Percentiles rank a stretch among this genome's conserved stretches.
phyloP scores from a whole-genome alignment of 2,888 invertebrate species.

The Gymnosoma rotundatum region DNA sequence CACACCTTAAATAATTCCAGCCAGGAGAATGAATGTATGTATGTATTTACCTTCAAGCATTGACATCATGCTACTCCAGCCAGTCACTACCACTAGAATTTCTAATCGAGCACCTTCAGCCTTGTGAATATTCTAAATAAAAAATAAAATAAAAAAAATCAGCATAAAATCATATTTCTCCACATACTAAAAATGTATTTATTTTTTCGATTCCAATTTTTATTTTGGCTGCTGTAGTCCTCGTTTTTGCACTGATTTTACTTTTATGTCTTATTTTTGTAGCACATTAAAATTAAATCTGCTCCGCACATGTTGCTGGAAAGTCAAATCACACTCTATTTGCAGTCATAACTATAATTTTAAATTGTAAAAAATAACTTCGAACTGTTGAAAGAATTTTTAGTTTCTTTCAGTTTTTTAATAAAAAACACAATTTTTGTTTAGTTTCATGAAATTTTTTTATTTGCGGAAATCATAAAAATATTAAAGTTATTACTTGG shows the following conservation, averaged over 20 bases:
- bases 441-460: too few relatives aligned
- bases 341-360: slow-evolving; percentile 38
- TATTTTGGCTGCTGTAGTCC: slow-evolving; percentile 25
- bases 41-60: slow-evolving; percentile 13
- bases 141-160: slow-evolving; percentile 37
- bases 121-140: slow-evolving; percentile 15
- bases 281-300: slow-evolving; percentile 26
- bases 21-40: background rate
- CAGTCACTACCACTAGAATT: background rate
- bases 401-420: background rate
- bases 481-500: too few relatives aligned
- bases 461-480: too few relatives aligned
- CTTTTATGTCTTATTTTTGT: background rate
- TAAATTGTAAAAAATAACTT: slow-evolving; percentile 10
- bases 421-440: too few relatives aligned
- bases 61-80: background rate
- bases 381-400: slow-evolving; percentile 20
- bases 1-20: slow-evolving; percentile 2
- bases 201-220: background rate
- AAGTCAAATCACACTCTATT: slow-evolving; percentile 31
- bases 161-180: slow-evolving; percentile 12
- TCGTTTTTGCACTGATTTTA: background rate
- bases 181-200: background rate
- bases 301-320: slow-evolving; percentile 37
- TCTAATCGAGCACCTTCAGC: slow-evolving; percentile 15